Conservation (phyloP, 2,888 invertebrate genomes). For the Sthenelais limicola region DNA sequence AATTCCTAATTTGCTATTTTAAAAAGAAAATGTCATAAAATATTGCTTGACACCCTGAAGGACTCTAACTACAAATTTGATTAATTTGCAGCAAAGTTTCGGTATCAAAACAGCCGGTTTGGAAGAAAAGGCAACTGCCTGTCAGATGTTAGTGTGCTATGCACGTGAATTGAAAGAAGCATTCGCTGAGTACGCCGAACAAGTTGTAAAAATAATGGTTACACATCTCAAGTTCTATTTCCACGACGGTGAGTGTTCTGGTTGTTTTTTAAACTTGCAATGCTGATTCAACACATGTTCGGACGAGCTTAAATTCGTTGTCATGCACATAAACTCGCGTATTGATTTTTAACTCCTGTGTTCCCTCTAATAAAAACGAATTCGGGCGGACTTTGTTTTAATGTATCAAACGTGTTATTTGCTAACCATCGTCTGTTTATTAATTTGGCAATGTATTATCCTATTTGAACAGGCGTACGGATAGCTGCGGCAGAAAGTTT, state of each 20-base stretch:
- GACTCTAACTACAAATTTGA: too few species aligned
- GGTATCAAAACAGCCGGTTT: constrained; percentile 93
- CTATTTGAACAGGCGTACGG: constrained; percentile 78
- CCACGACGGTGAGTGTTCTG: constrained; percentile 64
- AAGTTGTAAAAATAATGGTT: constrained; percentile 74
- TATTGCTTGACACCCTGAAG: too few species aligned
- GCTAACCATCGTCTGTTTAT: too few species aligned
- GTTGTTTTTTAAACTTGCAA: not conserved
- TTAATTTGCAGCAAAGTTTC: constrained; percentile 85
- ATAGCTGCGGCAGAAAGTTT: constrained; percentile 92
- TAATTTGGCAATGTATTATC: not conserved
- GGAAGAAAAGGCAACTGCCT: constrained; percentile 96
- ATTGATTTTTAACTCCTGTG: too few species aligned
- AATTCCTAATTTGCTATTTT: too few species aligned
- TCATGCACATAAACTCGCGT: too few species aligned
- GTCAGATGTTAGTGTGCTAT: constrained; percentile 96
- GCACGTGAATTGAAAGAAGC: constrained; percentile 93
- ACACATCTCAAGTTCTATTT: constrained; percentile 82
- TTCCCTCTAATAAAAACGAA: too few species aligned
- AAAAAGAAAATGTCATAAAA: too few species aligned
- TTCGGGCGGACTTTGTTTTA: too few species aligned
- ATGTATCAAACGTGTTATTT: too few species aligned
- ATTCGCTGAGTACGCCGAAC: constrained; percentile 83
- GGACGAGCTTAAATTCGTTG: too few species aligned
- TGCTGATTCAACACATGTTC: too few species aligned